These are phyloP conservation scores for Hydrochoerus hydrochaeris DNA, from an alignment of 2,113 vertebrate species.

Conservation along the genomic window DNA sequence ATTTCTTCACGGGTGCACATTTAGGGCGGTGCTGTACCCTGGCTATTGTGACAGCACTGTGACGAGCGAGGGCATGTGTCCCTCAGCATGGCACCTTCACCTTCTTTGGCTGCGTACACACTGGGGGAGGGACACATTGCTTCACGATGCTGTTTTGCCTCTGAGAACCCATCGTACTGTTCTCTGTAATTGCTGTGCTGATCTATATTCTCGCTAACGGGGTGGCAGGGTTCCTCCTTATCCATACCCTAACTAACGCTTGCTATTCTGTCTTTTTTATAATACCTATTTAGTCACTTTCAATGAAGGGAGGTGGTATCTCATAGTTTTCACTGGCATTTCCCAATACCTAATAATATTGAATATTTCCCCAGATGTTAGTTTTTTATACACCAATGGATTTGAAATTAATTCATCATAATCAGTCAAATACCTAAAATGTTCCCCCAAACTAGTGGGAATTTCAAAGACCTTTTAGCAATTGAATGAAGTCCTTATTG, in stretches of 20 bases:
- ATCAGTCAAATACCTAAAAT: constrained; percentile 22
- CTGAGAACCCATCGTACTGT: background rate
- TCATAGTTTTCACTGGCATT: background rate
- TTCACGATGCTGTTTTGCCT: background rate
- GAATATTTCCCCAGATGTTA: background rate
- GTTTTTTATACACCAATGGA: background rate
- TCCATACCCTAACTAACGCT: rapidly evolving
- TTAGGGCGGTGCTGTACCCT: background rate
- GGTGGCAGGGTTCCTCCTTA: too few species aligned
- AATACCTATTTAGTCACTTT: background rate
- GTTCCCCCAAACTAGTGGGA: background rate
- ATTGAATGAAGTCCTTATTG: background rate
- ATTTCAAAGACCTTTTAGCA: constrained; percentile 5
- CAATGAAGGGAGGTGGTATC: background rate
- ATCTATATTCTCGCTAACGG: background rate
- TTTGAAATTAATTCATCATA: constrained; percentile 12
- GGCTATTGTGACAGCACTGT: background rate
- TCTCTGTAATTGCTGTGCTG: background rate
- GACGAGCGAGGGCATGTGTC: background rate
- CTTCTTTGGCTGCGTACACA: background rate
- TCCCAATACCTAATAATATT: background rate
- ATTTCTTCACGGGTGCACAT: background rate
- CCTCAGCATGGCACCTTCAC: background rate
- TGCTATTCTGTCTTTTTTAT: background rate
- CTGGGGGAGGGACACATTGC: too few species aligned